Conservation (phyloP, 2,797 vertebrate species). For the Lepilemur ruficaudatus region DNA sequence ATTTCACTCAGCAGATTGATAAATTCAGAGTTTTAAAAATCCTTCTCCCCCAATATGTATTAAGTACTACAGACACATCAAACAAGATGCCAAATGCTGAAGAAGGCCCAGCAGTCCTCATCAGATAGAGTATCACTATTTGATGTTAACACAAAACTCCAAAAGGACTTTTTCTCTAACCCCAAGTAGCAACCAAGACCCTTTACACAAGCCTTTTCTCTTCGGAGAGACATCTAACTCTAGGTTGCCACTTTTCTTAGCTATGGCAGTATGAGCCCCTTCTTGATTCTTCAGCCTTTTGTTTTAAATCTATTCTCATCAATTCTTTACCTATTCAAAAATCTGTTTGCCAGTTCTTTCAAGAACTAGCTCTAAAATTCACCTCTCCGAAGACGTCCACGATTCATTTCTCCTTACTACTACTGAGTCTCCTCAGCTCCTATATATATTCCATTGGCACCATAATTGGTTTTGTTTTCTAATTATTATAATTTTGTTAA, state of each 20-base stretch:
- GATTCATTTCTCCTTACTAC: background rate
- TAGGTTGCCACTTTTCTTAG: background rate
- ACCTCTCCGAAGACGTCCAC: background rate
- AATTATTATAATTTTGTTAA: constrained; percentile 45
- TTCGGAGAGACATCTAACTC: background rate
- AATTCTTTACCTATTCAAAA: constrained; percentile 35
- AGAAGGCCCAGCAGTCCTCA: background rate
- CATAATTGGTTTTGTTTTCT: constrained; percentile 9
- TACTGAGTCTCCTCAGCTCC: constrained; percentile 10
- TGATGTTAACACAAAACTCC: constrained; percentile 20
- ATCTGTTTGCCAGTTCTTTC: background rate
- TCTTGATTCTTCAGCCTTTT: constrained; percentile 19
- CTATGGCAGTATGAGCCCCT: background rate
- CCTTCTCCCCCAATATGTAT: background rate
- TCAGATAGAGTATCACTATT: background rate
- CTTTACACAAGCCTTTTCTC: constrained; percentile 27
- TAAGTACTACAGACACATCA: background rate
- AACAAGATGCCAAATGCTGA: constrained; percentile 25
- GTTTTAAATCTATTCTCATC: constrained; percentile 37
- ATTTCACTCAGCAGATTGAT: background rate
- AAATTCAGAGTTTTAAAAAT: constrained; percentile 26
- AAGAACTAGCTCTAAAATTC: constrained; percentile 36
- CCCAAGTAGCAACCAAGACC: constrained; percentile 17
- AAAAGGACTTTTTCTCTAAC: constrained; percentile 44
- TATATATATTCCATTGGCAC: background rate